These are phyloP conservation scores for Dolichoris vasculosae DNA, from an alignment of 1,140 invertebrate genomes.

Conservation along the genomic window DNA sequence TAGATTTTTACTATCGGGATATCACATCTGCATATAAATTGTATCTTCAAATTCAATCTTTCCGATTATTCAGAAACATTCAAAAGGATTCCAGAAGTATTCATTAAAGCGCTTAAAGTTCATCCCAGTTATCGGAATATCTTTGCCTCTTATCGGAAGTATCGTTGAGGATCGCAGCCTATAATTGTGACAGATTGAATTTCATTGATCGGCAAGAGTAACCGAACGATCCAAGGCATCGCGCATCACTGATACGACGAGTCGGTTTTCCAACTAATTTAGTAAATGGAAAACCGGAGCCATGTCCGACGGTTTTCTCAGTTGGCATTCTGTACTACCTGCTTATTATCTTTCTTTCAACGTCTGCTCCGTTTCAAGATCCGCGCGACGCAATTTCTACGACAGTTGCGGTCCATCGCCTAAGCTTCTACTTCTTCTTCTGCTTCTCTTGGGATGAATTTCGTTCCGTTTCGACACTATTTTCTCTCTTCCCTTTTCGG, in stretches of 20 bases:
- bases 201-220: neutral
- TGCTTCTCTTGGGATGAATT: neutral
- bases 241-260: neutral
- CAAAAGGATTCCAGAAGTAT: slow-evolving; percentile 14
- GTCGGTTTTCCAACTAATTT: slow-evolving; percentile 16
- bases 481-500: neutral
- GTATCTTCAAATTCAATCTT: neutral
- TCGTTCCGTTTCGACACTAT: neutral
- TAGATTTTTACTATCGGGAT: neutral
- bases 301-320: neutral
- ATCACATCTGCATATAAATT: neutral
- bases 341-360: neutral
- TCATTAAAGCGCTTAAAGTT: slow-evolving; percentile 20
- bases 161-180: neutral
- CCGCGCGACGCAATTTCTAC: neutral
- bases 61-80: slow-evolving; percentile 4
- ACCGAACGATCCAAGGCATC: neutral
- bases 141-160: neutral
- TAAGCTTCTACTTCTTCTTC: no score
- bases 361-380: neutral
- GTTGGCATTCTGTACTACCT: no score
- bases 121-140: neutral
- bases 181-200: neutral
- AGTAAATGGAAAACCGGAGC: slow-evolving; percentile 11
- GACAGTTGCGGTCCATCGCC: neutral